Percentiles rank a stretch among this genome's conserved stretches.
Conservation (phyloP, 1,140 invertebrate genomes). For the Zaprionus davidi region DNA sequence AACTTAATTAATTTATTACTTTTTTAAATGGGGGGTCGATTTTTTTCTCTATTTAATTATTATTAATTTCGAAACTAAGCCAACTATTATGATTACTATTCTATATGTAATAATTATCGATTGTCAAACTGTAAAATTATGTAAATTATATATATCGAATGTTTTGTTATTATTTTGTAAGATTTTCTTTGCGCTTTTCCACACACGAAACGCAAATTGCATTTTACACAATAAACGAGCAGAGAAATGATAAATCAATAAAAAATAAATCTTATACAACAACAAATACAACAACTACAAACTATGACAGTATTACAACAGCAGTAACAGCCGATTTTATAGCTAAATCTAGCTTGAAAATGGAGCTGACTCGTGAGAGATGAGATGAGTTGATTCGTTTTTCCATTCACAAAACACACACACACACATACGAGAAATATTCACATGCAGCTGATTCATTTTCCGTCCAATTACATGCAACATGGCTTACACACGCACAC, state of each 20-base stretch:
- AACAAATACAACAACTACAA: slow-evolving; percentile 30
- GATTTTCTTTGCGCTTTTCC: slow-evolving; percentile 48
- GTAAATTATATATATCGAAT: slow-evolving; percentile 65
- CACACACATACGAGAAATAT: background rate
- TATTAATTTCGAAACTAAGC: slow-evolving; percentile 16
- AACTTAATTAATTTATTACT: slow-evolving; percentile 36
- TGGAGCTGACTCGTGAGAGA: background rate
- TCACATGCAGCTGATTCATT: slow-evolving; percentile 46
- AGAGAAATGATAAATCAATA: slow-evolving; percentile 55
- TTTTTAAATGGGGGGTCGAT: slow-evolving; percentile 2
- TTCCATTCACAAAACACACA: slow-evolving; percentile 28
- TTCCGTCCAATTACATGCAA: slow-evolving; percentile 52
- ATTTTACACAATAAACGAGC: slow-evolving; percentile 49
- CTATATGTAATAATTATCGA: slow-evolving; percentile 29
- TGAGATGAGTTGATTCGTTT: slow-evolving; percentile 12
- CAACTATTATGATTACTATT: slow-evolving; percentile 48
- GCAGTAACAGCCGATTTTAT: slow-evolving; percentile 26
- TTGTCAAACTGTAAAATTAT: slow-evolving; percentile 16
- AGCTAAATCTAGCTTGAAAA: slow-evolving; percentile 13
- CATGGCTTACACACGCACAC: slow-evolving; percentile 11
- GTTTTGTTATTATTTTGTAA: slow-evolving; percentile 81
- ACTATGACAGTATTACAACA: slow-evolving; percentile 60
- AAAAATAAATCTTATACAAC: slow-evolving; percentile 71
- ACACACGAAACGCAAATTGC: slow-evolving; percentile 22
- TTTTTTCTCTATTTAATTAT: background rate